These are phyloP conservation scores for Lethocerus indicus DNA, from an alignment of 1,140 invertebrate species.

Conservation along the genomic window DNA sequence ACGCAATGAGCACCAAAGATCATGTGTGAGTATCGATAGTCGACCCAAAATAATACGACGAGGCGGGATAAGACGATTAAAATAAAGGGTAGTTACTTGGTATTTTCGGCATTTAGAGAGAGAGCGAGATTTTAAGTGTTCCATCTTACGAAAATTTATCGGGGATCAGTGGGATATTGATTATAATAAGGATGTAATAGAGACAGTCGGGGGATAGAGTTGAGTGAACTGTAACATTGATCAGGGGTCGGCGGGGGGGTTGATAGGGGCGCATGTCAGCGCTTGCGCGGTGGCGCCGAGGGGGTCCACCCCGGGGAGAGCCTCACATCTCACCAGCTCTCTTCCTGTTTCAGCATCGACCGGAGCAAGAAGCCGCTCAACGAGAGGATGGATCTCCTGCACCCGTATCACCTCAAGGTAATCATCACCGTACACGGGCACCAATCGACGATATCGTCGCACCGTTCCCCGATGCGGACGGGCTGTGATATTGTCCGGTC, in stretches of 20 bases:
- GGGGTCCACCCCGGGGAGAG: not conserved
- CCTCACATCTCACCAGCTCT: not conserved
- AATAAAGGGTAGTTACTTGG: too few species aligned
- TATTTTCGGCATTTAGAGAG: too few species aligned
- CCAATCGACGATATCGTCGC: not conserved
- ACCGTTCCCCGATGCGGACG: conserved; percentile 18
- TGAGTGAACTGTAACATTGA: conserved; percentile 8
- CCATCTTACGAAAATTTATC: too few species aligned
- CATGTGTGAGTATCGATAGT: not conserved
- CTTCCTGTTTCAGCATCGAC: conserved; percentile 20
- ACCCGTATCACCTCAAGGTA: conserved; percentile 28
- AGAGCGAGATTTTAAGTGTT: not conserved
- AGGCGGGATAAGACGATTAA: not conserved
- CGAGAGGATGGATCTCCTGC: conserved; percentile 24
- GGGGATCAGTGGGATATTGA: too few species aligned
- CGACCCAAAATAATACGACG: not conserved
- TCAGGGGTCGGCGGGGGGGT: conserved; percentile 6
- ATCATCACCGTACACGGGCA: not conserved
- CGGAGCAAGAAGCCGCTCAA: conserved; percentile 17
- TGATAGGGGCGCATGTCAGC: not conserved
- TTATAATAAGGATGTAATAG: too few species aligned
- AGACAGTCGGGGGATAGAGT: conserved; percentile 5
- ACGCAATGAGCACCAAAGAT: not conserved
- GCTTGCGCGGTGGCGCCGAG: conserved; percentile 8
- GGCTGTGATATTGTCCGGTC: conserved; percentile 83